Conservation (phyloP, 53 echinoderm and acorn worm genomes). For the Patiria pectinifera region DNA sequence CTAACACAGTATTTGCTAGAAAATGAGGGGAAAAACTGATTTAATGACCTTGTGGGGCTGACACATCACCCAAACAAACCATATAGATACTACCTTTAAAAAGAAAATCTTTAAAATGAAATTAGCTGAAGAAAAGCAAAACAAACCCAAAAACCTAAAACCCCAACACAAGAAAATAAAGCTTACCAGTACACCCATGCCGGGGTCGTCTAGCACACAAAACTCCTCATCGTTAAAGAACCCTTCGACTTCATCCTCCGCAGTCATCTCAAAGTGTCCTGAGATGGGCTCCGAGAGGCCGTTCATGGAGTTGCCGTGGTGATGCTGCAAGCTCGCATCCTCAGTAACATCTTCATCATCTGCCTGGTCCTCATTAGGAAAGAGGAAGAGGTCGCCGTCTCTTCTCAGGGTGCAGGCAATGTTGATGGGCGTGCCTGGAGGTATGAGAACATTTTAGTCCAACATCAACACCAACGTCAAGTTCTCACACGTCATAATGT, state of each 20-base stretch:
- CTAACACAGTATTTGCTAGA: too few relatives aligned
- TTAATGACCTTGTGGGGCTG: too few relatives aligned
- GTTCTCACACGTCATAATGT: too few relatives aligned
- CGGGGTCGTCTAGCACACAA: constrained; percentile 93
- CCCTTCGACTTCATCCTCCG: constrained; percentile 42
- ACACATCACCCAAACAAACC: too few relatives aligned
- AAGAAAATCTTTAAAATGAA: too few relatives aligned
- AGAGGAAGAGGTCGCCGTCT: constrained; percentile 75
- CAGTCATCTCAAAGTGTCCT: constrained; percentile 4
- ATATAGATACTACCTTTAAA: too few relatives aligned
- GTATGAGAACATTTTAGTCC: background rate
- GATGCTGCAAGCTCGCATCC: constrained; percentile 10
- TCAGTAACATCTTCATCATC: constrained; percentile 1
- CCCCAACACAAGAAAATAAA: background rate
- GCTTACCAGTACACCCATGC: constrained; percentile 88
- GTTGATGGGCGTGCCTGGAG: constrained; percentile 43
- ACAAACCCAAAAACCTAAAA: too few relatives aligned
- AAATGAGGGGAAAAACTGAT: too few relatives aligned
- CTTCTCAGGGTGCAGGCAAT: constrained; percentile 43
- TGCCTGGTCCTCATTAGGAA: constrained; percentile 78
- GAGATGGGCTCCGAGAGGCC: constrained; percentile 11
- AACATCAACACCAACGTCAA: too few relatives aligned
- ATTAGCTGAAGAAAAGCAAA: too few relatives aligned
- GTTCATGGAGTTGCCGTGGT: constrained; percentile 9
- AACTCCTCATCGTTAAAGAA: constrained; percentile 92